Evolutionary conservation across 1,140 invertebrate species (phyloP).

Genomic region (Megalopta genalis): DNA sequence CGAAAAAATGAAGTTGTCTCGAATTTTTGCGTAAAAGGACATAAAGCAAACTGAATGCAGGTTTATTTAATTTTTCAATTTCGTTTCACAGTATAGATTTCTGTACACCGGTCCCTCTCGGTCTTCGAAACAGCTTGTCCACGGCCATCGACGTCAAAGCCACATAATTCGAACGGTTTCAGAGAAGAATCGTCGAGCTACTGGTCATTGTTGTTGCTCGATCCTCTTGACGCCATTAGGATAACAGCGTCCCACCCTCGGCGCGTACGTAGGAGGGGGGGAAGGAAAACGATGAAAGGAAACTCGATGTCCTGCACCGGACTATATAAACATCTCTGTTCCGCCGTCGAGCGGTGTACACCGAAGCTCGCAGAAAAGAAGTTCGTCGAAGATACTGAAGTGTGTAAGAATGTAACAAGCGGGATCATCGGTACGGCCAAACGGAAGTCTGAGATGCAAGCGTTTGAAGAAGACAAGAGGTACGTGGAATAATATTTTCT

Average conservation of each 20-base stretch:
- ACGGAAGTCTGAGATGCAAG: neutral
- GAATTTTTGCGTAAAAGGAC: too few relatives aligned
- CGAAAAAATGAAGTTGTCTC: too few relatives aligned
- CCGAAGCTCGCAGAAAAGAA: neutral
- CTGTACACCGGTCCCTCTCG: neutral
- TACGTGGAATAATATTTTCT: conserved; percentile 25
- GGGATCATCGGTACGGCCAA: conserved; percentile 21
- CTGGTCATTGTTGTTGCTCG: conserved; percentile 40
- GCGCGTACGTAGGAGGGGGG: neutral
- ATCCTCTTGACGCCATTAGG: conserved; percentile 45
- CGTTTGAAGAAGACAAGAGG: neutral
- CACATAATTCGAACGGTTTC: conserved; percentile 14
- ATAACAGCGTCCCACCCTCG: conserved; percentile 49
- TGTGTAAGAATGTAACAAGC: conserved; percentile 36
- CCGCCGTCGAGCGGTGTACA: conserved; percentile 20
- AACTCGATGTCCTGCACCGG: conserved; percentile 36
- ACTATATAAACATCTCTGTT: conserved; percentile 35
- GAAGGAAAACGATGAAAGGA: conserved; percentile 39
- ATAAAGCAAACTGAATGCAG: too few relatives aligned
- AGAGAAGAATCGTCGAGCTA: conserved; percentile 27
- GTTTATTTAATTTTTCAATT: too few relatives aligned
- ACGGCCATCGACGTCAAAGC: too few relatives aligned
- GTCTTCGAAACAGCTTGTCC: conserved; percentile 2
- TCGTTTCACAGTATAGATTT: too few relatives aligned
- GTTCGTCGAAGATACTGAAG: neutral